Base-by-base conservation (phyloP, 2,888 invertebrate species). In the Panopea generosa region DNA sequence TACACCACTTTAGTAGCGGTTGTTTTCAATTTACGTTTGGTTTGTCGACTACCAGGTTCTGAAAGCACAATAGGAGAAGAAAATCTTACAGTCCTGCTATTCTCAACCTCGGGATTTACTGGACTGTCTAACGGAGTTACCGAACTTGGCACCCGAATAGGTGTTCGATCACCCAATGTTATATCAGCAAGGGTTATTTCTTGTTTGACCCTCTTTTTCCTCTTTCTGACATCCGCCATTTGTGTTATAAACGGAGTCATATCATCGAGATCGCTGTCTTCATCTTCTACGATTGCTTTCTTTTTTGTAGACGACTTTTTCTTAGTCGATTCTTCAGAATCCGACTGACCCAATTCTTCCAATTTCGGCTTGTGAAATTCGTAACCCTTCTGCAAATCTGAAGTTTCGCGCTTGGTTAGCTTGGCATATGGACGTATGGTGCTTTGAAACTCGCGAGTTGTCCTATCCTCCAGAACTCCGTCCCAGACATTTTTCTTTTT, bases 401-500 rank as follows among this genome's bases (percentile, higher is more conserved):
- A 55, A 20, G 72, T 63, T 70, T 90, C 90, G 0, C 78, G 69
- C 45, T 66, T 65, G 0, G 86, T 86, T 6, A 90, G 73, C 56
- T 82, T 84, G 14, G 77, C 65, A 45, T 74, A 87, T 4, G 89
- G 88, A 11, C 86, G 74, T 7, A 87, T 84, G 0, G 86, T 86
- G 60, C 90, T 86, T 27, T 76, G 70, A 68, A 90, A 90, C 49
- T 79, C 68, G 0, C 82, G 82, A 18, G 73, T 59, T 18, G 84
- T 81, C 53, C 83, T 84, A 16, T 86, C 86, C 14, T 81, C 77
- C 62, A 84, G 61, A 7, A 84, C 85, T 11, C 84, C 84, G 40
- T 90, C 90, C 90, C 90, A 90, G 1, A 90, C 76, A 75, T 90
- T 90, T 56, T 77, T 78, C 77, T 90, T 90, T 63, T 85, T 86